Base-by-base conservation (phyloP, 1,140 invertebrate genomes). In the Drosophila funebris region DNA sequence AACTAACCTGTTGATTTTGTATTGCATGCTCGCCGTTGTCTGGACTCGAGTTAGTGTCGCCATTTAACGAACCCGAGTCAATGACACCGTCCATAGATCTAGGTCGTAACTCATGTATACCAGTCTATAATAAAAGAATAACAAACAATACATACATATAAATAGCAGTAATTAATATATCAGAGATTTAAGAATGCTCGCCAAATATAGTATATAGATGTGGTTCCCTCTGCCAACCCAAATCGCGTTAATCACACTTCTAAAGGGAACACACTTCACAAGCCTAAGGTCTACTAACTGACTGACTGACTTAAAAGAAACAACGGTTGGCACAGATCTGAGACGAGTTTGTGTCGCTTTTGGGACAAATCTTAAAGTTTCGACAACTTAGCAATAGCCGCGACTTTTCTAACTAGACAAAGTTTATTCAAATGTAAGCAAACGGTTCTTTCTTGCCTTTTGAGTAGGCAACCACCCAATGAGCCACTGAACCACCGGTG, bases 11-110 rank as follows among this genome's bases (percentile, higher is more conserved):
- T 68, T 91, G 84, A 73, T 73, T 90, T 81, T 90, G 83, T 14
- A 78, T 56, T 29, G 44, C 44, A 54, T 83, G 80, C 11, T 83
- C 74, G 14, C 48, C 64, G 20, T 56, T 76, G 60, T 91, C 89
- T 33, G 78, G 76, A 66, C 77, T 82, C 33, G 80, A 85, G 27
- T 76, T 37, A 13, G 48, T 76, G 57, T 90, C 83, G 56, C 87
- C 76, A 66, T 75, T 90, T 22, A 90, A 61, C 53, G 88, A 90
- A 18, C 84, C 84, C 39, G 88, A 90, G 70, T 91, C 90, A 66
- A 79, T 53, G 41, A 76, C 83, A 67, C 83, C 78, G 43, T 91
- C 85, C 70, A 82, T 85, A 29, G 89, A 90, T 78, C 67, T 74
- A 22, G 90, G 89, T 63, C 83, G 71, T 27, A 83, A 36, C 43